Evolutionary conservation across 2,888 invertebrate species (phyloP).

Genomic region (Plemyria rubiginata): DNA sequence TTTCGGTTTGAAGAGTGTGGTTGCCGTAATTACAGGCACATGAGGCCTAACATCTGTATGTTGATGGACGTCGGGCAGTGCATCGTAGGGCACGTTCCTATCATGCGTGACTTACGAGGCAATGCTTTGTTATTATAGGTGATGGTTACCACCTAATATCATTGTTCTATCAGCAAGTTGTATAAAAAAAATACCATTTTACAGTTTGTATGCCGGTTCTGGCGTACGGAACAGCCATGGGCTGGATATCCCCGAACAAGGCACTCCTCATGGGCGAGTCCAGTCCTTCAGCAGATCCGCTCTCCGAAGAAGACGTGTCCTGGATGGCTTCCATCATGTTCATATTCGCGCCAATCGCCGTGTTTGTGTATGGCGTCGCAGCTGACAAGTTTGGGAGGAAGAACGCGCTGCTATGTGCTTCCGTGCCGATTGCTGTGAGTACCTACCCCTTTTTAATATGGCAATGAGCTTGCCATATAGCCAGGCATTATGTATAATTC

Average conservation of each 20-base stretch:
- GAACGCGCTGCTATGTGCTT: slow-evolving; percentile 67
- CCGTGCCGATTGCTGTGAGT: slow-evolving; percentile 73
- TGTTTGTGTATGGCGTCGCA: slow-evolving; percentile 79
- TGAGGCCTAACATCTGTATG: too few species aligned
- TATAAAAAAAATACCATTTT: slow-evolving; percentile 40
- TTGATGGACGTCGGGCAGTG: too few species aligned
- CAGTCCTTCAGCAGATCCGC: slow-evolving; percentile 64
- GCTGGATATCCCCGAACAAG: slow-evolving; percentile 85
- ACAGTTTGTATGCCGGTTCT: slow-evolving; percentile 83
- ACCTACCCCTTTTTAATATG: too few species aligned
- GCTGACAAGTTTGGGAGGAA: slow-evolving; percentile 83
- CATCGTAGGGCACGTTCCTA: too few species aligned
- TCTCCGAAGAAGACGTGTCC: slow-evolving; percentile 77
- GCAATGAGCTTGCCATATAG: too few species aligned
- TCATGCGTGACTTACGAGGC: too few species aligned
- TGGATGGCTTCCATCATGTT: slow-evolving; percentile 86
- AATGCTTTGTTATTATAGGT: too few species aligned
- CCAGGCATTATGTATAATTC: too few species aligned
- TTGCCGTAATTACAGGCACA: too few species aligned
- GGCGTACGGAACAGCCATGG: slow-evolving; percentile 82
- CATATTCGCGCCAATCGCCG: slow-evolving; percentile 83
- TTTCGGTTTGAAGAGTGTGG: too few species aligned
- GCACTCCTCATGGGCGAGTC: slow-evolving; percentile 72
- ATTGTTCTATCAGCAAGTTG: too few species aligned
- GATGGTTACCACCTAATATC: too few species aligned